phyloP scores from a whole-genome alignment of 2,888 invertebrate genomes.

The Coleophora flavipennella region DNA sequence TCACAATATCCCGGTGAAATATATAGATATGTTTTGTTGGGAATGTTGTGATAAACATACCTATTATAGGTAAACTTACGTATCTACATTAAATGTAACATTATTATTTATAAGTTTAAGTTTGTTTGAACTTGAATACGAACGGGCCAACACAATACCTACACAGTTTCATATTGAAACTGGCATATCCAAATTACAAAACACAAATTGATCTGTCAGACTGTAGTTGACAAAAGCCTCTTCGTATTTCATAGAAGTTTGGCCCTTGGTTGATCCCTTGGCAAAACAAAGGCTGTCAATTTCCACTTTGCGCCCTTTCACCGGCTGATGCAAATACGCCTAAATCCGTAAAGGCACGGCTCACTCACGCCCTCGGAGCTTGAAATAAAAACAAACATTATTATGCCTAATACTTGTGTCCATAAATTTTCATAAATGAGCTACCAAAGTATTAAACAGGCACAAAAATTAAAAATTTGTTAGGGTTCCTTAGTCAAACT shows the following conservation, averaged over 20 bases:
- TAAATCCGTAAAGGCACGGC: constrained; percentile 19
- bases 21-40: no score
- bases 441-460: neutral
- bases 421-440: neutral
- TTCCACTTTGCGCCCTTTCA: constrained; percentile 5
- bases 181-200: neutral
- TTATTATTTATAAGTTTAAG: no score
- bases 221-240: no score
- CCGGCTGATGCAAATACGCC: constrained; percentile 9
- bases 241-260: neutral
- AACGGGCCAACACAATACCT: no score
- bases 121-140: no score
- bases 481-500: no score
- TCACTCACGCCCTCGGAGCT: constrained; percentile 17
- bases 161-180: no score
- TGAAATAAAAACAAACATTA: constrained; percentile 35
- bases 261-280: neutral
- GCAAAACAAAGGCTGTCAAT: constrained; percentile 7
- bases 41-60: no score
- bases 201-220: neutral
- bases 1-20: no score
- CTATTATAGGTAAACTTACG: no score
- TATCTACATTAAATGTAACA: no score
- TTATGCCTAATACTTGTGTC: constrained; percentile 11
- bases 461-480: no score